Evolutionary conservation across 2,888 invertebrate species (phyloP).

Genomic region (Epinotia demarniana): DNA sequence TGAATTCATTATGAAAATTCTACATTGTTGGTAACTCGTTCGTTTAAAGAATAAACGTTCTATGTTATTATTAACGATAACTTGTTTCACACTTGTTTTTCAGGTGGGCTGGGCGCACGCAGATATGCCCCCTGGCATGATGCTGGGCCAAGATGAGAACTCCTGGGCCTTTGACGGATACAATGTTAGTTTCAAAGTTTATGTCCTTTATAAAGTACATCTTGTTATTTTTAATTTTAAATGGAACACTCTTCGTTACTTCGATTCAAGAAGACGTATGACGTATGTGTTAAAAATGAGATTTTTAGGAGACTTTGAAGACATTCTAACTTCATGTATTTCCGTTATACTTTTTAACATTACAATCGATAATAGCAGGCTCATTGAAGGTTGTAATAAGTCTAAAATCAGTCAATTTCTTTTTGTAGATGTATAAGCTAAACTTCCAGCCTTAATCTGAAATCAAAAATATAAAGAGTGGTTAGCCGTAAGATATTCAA

Average conservation of each 20-base stretch:
- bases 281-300: not conserved
- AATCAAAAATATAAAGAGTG: too few relatives aligned
- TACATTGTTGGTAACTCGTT: not conserved
- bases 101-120: constrained; percentile 97
- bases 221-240: not conserved
- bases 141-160: constrained; percentile 97
- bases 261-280: not conserved
- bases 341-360: not conserved
- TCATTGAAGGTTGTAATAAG: not conserved
- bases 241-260: not conserved
- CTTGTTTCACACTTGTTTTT: constrained; percentile 5
- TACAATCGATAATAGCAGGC: not conserved
- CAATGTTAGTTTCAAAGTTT: constrained; percentile 88
- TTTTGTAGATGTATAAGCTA: too few relatives aligned
- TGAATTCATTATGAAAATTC: too few relatives aligned
- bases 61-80: not conserved
- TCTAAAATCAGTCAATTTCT: too few relatives aligned
- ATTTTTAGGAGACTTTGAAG: too few relatives aligned
- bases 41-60: not conserved
- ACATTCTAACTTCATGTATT: too few relatives aligned
- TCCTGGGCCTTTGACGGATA: constrained; percentile 99
- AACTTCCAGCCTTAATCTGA: too few relatives aligned
- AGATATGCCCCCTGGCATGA: constrained; percentile 94
- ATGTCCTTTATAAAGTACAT: constrained; percentile 9
- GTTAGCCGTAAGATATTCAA: too few relatives aligned